phyloP scores from a whole-genome alignment of 1,140 invertebrate species.

The Anoplophora glabripennis region DNA sequence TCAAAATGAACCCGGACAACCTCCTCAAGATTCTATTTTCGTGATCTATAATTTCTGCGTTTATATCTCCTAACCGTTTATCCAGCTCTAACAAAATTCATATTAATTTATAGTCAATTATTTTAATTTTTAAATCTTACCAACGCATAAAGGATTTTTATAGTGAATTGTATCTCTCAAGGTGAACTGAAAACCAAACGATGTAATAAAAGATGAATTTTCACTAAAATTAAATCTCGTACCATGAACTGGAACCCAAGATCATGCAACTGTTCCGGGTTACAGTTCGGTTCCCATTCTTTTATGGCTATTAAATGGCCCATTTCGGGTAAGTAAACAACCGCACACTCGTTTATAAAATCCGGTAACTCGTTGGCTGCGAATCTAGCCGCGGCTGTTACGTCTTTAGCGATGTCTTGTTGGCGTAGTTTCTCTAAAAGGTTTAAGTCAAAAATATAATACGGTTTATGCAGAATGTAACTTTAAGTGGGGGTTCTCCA shows the following conservation, averaged over 20 bases:
- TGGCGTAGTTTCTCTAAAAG: constrained; percentile 39
- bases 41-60: constrained; percentile 70
- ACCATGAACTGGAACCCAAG: constrained; percentile 70
- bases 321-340: constrained; percentile 78
- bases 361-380: constrained; percentile 66
- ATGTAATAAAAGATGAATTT: neutral
- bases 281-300: constrained; percentile 56
- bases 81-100: constrained; percentile 67
- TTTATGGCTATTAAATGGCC: constrained; percentile 74
- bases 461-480: neutral
- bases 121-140: constrained; percentile 49
- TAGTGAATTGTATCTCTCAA: constrained; percentile 60
- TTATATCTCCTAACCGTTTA: constrained; percentile 68
- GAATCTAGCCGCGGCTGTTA: constrained; percentile 63
- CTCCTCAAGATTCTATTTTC: constrained; percentile 72
- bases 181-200: constrained; percentile 35
- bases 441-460: constrained; percentile 6
- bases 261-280: constrained; percentile 54
- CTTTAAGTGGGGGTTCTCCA: too few relatives aligned
- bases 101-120: constrained; percentile 15
- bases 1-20: constrained; percentile 62
- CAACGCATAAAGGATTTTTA: constrained; percentile 70
- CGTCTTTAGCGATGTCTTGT: constrained; percentile 54
- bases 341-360: constrained; percentile 66
- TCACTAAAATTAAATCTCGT: constrained; percentile 5